Conservation (phyloP, 2,888 invertebrate genomes). For the Archips xylosteana region DNA sequence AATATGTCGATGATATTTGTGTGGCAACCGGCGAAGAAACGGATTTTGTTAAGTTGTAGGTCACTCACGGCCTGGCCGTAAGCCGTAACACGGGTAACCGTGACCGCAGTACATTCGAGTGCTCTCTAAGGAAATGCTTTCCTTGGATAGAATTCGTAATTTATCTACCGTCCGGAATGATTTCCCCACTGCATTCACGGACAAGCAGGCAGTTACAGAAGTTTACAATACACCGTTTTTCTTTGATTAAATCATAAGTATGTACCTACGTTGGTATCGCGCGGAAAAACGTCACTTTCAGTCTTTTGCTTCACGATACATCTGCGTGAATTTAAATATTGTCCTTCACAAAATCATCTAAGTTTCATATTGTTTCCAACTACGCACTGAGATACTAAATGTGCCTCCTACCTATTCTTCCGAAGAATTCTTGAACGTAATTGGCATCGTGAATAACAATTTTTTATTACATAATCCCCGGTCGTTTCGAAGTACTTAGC, state of each 20-base stretch:
- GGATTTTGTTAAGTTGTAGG: slow-evolving; percentile 37
- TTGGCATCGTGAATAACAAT: slow-evolving; percentile 5
- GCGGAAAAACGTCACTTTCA: neutral
- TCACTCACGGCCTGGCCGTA: slow-evolving; percentile 40
- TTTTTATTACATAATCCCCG: slow-evolving; percentile 14
- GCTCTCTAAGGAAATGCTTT: slow-evolving; percentile 45
- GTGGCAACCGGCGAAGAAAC: slow-evolving; percentile 4
- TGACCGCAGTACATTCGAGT: slow-evolving; percentile 43
- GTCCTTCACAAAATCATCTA: neutral
- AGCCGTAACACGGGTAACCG: slow-evolving; percentile 43
- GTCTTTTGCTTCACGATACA: neutral
- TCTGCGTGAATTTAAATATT: neutral
- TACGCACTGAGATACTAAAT: neutral
- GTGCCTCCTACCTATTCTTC: neutral
- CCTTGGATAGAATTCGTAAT: slow-evolving; percentile 45
- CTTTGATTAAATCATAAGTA: slow-evolving; percentile 23
- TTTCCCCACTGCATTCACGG: slow-evolving; percentile 45
- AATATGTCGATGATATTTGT: neutral
- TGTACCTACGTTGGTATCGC: neutral
- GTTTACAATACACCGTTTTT: slow-evolving; percentile 29
- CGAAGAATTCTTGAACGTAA: slow-evolving; percentile 1
- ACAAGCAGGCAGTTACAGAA: slow-evolving; percentile 36
- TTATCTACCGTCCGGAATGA: slow-evolving; percentile 44
- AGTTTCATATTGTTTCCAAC: neutral
- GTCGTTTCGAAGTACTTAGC: slow-evolving; percentile 21